A percentile compares a stretch with the other conserved stretches of the same genome.
These are phyloP conservation scores for Ailuropoda melanoleuca DNA, from an alignment of 2,113 vertebrate genomes.

Conservation along the genomic window DNA sequence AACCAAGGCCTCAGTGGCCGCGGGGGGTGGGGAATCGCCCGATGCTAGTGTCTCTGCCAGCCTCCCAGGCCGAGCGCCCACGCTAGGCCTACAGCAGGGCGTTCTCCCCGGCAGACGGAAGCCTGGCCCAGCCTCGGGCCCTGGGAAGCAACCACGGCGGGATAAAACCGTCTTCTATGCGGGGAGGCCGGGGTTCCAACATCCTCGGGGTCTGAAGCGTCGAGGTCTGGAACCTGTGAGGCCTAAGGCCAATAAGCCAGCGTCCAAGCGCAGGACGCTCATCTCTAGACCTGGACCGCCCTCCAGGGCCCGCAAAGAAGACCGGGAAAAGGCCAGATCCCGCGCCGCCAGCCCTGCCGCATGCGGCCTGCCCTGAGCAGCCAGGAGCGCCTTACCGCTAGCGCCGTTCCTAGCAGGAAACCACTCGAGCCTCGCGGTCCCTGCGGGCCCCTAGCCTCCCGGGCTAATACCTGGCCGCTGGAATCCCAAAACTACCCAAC, in stretches of 20 bases:
- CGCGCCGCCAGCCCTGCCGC: neutral
- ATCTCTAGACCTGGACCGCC: neutral
- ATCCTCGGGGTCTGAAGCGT: too few species aligned
- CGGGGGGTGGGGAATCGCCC: neutral
- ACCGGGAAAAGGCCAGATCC: accelerated
- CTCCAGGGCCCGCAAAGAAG: accelerated
- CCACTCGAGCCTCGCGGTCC: neutral
- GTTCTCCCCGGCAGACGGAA: neutral
- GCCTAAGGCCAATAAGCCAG: neutral
- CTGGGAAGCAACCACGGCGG: neutral
- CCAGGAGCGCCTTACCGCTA: neutral
- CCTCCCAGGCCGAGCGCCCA: neutral
- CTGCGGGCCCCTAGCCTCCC: too few species aligned
- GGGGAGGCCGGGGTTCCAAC: neutral
- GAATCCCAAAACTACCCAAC: neutral
- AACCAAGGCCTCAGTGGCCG: neutral
- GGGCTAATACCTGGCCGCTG: neutral
- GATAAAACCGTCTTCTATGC: neutral
- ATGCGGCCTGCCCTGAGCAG: neutral
- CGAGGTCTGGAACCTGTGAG: neutral
- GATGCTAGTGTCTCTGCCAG: neutral
- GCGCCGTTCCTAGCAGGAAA: neutral
- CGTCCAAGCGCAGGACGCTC: neutral
- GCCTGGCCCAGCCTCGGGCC: neutral
- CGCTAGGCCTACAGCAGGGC: neutral